phyloP scores from a whole-genome alignment of 1,140 invertebrate species.

The Drosophila funebris region DNA sequence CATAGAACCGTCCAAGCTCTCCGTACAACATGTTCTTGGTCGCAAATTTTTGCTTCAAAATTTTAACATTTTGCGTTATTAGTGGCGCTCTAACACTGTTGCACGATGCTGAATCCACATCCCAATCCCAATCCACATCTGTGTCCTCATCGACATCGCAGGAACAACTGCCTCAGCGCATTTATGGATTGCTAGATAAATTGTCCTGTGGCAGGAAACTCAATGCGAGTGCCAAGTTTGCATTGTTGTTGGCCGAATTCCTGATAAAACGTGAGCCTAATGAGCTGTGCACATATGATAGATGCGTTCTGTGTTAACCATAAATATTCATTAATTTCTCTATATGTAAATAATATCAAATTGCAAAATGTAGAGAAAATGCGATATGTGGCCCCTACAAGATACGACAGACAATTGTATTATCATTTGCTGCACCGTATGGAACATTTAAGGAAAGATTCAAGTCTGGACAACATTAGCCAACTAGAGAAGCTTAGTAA shows the following conservation, averaged over 20 bases:
- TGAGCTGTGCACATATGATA: slow-evolving; percentile 49
- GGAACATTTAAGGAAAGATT: slow-evolving; percentile 32
- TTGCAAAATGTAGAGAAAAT: slow-evolving; percentile 61
- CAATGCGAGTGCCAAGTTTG: slow-evolving; percentile 61
- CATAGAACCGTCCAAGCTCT: slow-evolving; percentile 48
- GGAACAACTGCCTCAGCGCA: slow-evolving; percentile 53
- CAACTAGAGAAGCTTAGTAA: slow-evolving; percentile 43
- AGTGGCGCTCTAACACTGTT: slow-evolving; percentile 8
- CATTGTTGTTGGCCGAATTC: slow-evolving; percentile 62
- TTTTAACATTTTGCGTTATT: slow-evolving; percentile 39
- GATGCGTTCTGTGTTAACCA: slow-evolving; percentile 25
- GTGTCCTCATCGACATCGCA: slow-evolving; percentile 17
- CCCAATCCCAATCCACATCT: neutral
- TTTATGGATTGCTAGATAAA: slow-evolving; percentile 52
- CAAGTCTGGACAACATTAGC: neutral
- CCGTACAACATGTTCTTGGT: slow-evolving; percentile 60
- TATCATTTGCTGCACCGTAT: slow-evolving; percentile 65
- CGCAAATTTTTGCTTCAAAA: slow-evolving; percentile 39
- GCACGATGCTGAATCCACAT: neutral
- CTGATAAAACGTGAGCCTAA: slow-evolving; percentile 74
- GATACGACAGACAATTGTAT: slow-evolving; percentile 67
- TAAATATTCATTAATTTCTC: slow-evolving; percentile 40
- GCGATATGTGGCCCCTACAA: slow-evolving; percentile 63
- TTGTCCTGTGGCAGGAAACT: slow-evolving; percentile 42
- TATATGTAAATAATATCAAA: slow-evolving; percentile 24